phyloP scores from a whole-genome alignment of 2,113 vertebrate species.

The Pelobates fuscus region DNA sequence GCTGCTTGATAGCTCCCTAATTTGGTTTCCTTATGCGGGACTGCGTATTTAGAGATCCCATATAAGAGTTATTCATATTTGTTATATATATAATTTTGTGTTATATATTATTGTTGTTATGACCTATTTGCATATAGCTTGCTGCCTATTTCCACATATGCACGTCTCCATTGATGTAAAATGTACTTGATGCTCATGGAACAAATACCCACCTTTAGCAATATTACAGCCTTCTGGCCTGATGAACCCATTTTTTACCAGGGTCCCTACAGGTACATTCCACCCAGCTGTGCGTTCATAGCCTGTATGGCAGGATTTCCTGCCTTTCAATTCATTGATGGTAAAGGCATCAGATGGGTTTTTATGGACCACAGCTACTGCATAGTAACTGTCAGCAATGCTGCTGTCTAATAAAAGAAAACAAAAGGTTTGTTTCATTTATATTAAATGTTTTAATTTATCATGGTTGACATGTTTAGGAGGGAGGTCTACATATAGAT shows the following conservation, averaged over 20 bases:
- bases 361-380: conserved; percentile 81
- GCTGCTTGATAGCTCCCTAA: too few species aligned
- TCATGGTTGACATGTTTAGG: too few species aligned
- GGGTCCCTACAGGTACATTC: conserved; percentile 79
- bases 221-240: conserved; percentile 71
- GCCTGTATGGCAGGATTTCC: conserved; percentile 85
- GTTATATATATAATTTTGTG: too few species aligned
- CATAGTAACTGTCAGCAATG: conserved; percentile 77
- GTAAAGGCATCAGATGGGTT: conserved; percentile 68
- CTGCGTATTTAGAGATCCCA: too few species aligned
- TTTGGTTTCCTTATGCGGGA: too few species aligned
- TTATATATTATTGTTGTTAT: too few species aligned
- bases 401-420: conserved; percentile 64
- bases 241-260: conserved; percentile 81
- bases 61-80: too few species aligned
- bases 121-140: too few species aligned
- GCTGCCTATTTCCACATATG: too few species aligned
- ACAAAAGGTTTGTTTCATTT: background rate
- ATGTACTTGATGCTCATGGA: too few species aligned
- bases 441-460: background rate
- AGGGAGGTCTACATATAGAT: too few species aligned
- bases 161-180: too few species aligned
- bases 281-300: conserved; percentile 81
- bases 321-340: conserved; percentile 76
- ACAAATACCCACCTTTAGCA: conserved; percentile 73